Conservation (phyloP, 2,888 invertebrate species). For the Cremastinae sp. region DNA sequence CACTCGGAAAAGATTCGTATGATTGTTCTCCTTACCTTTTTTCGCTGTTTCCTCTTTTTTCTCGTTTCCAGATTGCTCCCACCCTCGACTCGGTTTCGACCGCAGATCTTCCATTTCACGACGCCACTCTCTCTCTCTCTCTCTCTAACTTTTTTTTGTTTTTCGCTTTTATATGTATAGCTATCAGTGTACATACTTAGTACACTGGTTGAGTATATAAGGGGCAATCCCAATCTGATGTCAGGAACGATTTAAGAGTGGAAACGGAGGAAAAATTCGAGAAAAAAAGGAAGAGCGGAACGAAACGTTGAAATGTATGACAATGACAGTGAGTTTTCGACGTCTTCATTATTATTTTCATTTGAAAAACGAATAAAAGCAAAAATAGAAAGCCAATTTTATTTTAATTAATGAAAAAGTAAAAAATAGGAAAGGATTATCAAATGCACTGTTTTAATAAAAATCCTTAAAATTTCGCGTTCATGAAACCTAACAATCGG, state of each 20-base stretch:
- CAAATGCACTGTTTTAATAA: too few species aligned
- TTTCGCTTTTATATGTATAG: constrained; percentile 21
- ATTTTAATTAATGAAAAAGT: too few species aligned
- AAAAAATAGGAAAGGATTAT: too few species aligned
- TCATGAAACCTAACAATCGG: too few species aligned
- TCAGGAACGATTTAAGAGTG: constrained; percentile 61
- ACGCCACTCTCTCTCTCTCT: constrained; percentile 45
- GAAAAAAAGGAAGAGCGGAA: background rate
- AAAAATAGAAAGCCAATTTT: too few species aligned
- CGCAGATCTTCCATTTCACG: constrained; percentile 55
- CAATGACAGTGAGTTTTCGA: too few species aligned
- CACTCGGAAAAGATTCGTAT: constrained; percentile 18
- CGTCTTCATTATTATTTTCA: too few species aligned
- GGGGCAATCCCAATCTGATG: constrained; percentile 66
- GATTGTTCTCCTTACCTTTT: constrained; percentile 58
- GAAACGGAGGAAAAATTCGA: background rate
- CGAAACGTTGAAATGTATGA: too few species aligned
- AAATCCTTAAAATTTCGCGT: too few species aligned
- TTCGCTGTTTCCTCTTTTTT: constrained; percentile 53
- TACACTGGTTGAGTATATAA: constrained; percentile 58
- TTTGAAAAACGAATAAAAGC: too few species aligned
- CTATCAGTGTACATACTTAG: constrained; percentile 46
- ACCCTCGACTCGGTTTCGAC: constrained; percentile 60
- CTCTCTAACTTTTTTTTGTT: too few species aligned
- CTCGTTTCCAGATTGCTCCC: constrained; percentile 61